phyloP scores from a whole-genome alignment of 2,113 vertebrate species.

The Aspiorhynchus laticeps region DNA sequence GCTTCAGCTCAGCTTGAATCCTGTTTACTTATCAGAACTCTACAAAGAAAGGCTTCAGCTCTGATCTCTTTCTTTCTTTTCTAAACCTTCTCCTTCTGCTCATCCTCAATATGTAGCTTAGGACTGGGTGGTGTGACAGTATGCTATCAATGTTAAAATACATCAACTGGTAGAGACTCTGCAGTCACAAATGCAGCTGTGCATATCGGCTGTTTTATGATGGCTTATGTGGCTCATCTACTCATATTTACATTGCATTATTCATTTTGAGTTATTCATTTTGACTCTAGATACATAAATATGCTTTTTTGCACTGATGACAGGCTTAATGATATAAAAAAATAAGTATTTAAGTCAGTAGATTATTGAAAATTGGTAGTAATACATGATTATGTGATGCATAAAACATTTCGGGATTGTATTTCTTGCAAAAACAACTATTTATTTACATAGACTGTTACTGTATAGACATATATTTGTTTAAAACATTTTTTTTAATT shows the following conservation, averaged over 20 bases:
- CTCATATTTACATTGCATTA: background rate
- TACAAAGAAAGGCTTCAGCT: background rate
- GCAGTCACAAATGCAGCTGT: background rate
- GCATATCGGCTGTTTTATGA: background rate
- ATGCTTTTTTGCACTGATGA: background rate
- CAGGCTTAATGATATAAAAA: background rate
- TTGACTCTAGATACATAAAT: background rate
- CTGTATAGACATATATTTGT: background rate
- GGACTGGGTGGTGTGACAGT: background rate
- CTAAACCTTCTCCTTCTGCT: constrained; percentile 48
- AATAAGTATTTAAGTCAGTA: background rate
- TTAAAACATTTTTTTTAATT: too few species aligned
- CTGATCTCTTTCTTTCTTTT: constrained; percentile 38
- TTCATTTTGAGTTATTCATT: background rate
- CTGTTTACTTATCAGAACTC: constrained; percentile 29
- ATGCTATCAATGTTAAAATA: background rate
- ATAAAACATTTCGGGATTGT: background rate
- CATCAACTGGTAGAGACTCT: background rate
- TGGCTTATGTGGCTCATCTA: background rate
- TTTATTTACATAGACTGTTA: background rate
- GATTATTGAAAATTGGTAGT: background rate
- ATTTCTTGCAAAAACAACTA: background rate
- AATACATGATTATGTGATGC: background rate
- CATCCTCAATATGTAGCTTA: background rate
- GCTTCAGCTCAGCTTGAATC: constrained; percentile 54